phyloP scores from a whole-genome alignment of 2,113 vertebrate genomes.

The Platysternon megacephalum region DNA sequence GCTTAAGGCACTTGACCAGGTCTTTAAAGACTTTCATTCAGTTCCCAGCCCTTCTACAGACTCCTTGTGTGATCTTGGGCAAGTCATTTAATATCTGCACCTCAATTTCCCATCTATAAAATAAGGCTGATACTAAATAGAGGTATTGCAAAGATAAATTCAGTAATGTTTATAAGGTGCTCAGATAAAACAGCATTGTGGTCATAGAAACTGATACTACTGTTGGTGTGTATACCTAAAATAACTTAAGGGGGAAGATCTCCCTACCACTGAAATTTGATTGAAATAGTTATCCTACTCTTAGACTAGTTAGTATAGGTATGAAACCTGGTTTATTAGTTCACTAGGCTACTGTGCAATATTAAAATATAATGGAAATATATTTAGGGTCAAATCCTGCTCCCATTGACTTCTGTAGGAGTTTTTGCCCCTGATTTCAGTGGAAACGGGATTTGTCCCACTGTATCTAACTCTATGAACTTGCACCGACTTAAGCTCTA shows the following conservation, averaged over 20 bases:
- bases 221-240: background rate
- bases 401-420: background rate
- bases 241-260: background rate
- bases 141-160: background rate
- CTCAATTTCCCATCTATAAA: background rate
- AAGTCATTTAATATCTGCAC: fast-evolving
- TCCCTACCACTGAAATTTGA: background rate
- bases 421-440: background rate
- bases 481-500: too few relatives aligned
- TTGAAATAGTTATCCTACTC: background rate
- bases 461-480: background rate
- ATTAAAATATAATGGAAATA: background rate
- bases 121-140: background rate
- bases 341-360: background rate
- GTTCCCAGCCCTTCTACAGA: background rate
- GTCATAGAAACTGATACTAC: background rate
- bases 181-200: background rate
- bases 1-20: background rate
- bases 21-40: background rate
- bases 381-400: fast-evolving
- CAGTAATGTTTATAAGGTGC: background rate
- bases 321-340: background rate
- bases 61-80: background rate
- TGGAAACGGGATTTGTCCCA: too few relatives aligned
- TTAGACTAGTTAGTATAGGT: background rate